These are phyloP conservation scores for Odontomyia ornata DNA, from an alignment of 2,888 invertebrate genomes.

Conservation along the genomic window DNA sequence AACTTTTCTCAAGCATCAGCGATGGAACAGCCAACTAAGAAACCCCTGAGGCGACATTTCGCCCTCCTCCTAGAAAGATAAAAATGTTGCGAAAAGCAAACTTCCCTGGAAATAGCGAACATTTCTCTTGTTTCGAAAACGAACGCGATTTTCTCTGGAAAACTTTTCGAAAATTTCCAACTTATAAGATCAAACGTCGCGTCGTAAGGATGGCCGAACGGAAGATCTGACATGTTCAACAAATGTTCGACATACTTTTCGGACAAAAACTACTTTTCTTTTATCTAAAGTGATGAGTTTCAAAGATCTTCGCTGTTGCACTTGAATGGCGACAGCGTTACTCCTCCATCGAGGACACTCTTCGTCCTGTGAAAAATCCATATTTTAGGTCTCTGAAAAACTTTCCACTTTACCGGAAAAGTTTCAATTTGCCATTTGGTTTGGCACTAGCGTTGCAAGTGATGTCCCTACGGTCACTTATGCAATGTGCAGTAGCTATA, in stretches of 20 bases:
- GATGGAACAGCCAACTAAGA: no score
- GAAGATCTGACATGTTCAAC: not conserved
- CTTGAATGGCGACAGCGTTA: not conserved
- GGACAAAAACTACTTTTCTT: not conserved
- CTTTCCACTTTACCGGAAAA: conserved; percentile 19
- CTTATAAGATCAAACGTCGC: no score
- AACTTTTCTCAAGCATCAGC: no score
- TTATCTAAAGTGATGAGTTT: not conserved
- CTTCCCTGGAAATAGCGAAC: not conserved
- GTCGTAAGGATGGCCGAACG: no score
- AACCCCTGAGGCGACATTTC: no score
- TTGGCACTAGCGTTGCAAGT: conserved; percentile 17
- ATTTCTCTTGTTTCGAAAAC: not conserved
- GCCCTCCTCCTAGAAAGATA: no score
- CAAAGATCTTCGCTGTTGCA: not conserved
- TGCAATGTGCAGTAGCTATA: conserved; percentile 4
- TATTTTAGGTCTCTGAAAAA: not conserved
- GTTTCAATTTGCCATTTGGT: conserved; percentile 29
- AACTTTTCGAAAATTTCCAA: not conserved
- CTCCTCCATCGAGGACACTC: not conserved
- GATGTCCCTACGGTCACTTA: conserved; percentile 8
- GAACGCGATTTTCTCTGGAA: not conserved
- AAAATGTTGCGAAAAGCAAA: not conserved
- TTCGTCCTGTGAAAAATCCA: not conserved
- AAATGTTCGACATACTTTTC: conserved; percentile 16